Evolutionary conservation across 2,797 vertebrate species (phyloP).

Genomic region (Sardinella longiceps): DNA sequence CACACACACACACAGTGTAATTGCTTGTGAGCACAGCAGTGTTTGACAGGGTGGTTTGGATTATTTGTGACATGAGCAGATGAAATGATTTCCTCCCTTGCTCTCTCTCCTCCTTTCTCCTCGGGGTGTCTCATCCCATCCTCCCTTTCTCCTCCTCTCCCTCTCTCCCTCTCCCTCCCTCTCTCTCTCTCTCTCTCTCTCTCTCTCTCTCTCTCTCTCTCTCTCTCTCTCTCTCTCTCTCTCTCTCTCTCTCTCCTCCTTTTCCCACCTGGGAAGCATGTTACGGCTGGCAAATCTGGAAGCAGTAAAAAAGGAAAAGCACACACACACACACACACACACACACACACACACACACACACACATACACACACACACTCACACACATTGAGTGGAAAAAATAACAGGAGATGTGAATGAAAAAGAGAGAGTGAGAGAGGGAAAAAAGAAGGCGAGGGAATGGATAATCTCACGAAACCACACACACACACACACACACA

Average conservation of each 20-base stretch:
- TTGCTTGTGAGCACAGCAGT: background rate
- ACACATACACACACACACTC: background rate
- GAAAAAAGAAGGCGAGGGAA: background rate
- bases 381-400: background rate
- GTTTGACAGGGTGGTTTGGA: constrained; percentile 38
- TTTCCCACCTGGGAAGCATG: constrained; percentile 43
- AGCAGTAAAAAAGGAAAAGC: constrained; percentile 44
- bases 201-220: background rate
- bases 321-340: background rate
- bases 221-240: background rate
- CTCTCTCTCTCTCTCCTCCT: background rate
- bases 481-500: background rate
- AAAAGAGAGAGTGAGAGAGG: background rate
- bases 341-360: background rate
- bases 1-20: background rate
- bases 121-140: background rate
- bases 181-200: background rate
- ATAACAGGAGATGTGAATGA: background rate
- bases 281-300: constrained; percentile 48
- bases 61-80: constrained; percentile 42
- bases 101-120: background rate
- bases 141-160: background rate
- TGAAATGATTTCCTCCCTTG: background rate
- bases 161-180: background rate
- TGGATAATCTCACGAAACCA: background rate